Evolutionary conservation across 2,113 vertebrate species (phyloP).

Genomic region (Isurus oxyrinchus): DNA sequence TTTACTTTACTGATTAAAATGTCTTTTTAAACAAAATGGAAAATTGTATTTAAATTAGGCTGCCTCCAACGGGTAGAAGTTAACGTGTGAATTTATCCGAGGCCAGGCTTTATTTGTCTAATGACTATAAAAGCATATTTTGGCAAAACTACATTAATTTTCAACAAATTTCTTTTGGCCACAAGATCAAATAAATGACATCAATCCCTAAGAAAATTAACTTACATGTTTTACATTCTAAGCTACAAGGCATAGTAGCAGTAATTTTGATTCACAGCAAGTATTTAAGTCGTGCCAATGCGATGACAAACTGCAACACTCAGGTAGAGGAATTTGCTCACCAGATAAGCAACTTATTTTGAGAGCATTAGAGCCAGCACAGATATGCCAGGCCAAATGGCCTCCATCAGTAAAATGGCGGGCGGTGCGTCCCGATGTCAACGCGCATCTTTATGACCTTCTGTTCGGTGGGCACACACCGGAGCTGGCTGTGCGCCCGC

Average conservation of each 20-base stretch:
- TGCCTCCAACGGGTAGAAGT: not conserved
- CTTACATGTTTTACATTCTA: not conserved
- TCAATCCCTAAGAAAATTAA: not conserved
- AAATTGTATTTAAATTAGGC: not conserved
- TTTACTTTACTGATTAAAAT: not conserved
- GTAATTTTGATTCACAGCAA: not conserved
- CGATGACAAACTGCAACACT: not conserved
- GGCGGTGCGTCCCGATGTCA: no score
- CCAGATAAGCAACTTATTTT: not conserved
- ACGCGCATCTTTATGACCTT: no score
- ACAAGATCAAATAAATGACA: not conserved
- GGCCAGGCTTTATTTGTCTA: not conserved
- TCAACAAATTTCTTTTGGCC: not conserved
- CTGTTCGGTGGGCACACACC: no score
- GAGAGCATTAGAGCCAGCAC: not conserved
- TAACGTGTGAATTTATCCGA: not conserved
- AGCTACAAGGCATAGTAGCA: not conserved
- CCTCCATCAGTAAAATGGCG: no score
- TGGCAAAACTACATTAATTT: not conserved
- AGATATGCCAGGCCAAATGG: no score
- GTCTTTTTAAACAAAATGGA: not conserved
- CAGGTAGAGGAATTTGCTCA: not conserved
- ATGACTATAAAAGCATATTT: not conserved
- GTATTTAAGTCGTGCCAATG: not conserved
- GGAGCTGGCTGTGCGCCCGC: no score